These are phyloP conservation scores for Piaya cayana DNA, from an alignment of 2,113 vertebrate species.

Conservation along the genomic window DNA sequence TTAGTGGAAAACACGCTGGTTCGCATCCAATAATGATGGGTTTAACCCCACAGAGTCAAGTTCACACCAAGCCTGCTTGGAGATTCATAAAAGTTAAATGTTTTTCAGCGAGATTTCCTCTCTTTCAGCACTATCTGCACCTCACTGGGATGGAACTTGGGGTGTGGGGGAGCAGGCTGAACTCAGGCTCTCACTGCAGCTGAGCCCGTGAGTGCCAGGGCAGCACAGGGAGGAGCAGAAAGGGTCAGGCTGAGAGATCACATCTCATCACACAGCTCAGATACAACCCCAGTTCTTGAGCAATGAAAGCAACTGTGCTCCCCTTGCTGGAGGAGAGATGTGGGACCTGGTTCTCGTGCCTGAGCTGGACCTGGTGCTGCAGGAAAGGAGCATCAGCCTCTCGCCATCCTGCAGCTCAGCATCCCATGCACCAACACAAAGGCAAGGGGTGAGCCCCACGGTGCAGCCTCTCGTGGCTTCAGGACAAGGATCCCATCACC, in stretches of 20 bases:
- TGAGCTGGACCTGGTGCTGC: background rate
- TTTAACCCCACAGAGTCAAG: background rate
- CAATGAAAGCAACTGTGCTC: background rate
- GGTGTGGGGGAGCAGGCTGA: background rate
- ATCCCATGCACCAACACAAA: background rate
- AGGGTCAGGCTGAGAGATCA: background rate
- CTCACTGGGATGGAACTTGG: rapidly evolving
- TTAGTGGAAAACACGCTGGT: background rate
- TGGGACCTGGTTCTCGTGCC: background rate
- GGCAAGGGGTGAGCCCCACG: rapidly evolving
- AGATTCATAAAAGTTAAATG: background rate
- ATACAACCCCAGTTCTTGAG: rapidly evolving
- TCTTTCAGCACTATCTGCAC: background rate
- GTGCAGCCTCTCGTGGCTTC: background rate
- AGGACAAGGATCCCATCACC: background rate
- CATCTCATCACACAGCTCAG: background rate
- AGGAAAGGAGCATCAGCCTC: background rate
- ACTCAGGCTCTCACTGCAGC: background rate
- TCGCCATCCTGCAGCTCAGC: background rate
- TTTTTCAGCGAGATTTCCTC: background rate
- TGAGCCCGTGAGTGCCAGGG: background rate
- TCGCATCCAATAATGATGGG: background rate
- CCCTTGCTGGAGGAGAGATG: background rate
- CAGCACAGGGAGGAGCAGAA: background rate
- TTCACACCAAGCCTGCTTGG: background rate